phyloP scores from a whole-genome alignment of 2,113 vertebrate species.

The Phyllopteryx taeniolatus region DNA sequence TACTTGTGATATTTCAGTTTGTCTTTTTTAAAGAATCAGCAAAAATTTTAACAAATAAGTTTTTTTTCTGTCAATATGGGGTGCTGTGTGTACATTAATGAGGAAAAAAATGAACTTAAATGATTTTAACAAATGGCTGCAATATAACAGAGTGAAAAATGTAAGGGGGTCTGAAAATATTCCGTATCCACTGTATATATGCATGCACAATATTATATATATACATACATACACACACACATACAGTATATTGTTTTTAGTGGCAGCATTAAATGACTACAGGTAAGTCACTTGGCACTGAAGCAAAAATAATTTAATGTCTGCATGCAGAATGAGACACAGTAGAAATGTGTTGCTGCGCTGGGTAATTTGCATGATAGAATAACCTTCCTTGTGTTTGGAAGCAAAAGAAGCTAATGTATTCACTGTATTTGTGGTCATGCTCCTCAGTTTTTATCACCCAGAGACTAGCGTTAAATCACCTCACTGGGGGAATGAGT shows the following conservation, averaged over 20 bases:
- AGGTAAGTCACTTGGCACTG: conserved; percentile 63
- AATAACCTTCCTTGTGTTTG: conserved; percentile 72
- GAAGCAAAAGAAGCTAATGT: conserved; percentile 69
- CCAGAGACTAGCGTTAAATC: conserved; percentile 79
- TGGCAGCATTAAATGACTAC: conserved; percentile 44
- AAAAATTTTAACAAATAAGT: no score
- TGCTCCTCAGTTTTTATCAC: conserved; percentile 80
- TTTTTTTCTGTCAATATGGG: no score
- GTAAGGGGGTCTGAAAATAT: no score
- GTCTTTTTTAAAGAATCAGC: no score
- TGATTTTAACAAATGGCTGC: no score
- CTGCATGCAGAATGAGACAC: conserved; percentile 58
- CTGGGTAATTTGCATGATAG: conserved; percentile 76
- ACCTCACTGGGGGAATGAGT: conserved; percentile 79
- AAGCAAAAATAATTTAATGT: conserved; percentile 69
- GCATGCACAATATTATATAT: not conserved
- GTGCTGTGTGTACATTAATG: no score
- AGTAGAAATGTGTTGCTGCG: conserved; percentile 60
- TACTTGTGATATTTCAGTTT: no score
- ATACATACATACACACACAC: not conserved
- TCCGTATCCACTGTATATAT: no score
- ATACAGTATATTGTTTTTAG: conserved; percentile 7
- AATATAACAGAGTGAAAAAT: no score
- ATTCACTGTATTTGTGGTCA: conserved; percentile 81
- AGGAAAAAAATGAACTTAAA: no score